These are phyloP conservation scores for Microcebus murinus DNA, from an alignment of 2,113 vertebrate genomes.

Conservation along the genomic window DNA sequence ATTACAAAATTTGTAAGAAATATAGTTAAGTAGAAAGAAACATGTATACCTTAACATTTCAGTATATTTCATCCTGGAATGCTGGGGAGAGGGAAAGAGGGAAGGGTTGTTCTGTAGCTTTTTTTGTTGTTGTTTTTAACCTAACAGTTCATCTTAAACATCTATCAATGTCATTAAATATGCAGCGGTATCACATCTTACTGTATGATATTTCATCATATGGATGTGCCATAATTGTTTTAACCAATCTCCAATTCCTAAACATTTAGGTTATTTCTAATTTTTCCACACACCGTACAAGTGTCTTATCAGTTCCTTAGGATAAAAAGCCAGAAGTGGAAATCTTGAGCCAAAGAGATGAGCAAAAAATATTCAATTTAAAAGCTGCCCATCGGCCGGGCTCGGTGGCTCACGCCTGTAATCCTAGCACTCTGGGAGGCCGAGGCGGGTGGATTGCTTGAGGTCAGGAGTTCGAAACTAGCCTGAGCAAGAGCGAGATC, in stretches of 20 bases:
- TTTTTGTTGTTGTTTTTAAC: background rate
- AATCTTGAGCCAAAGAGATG: background rate
- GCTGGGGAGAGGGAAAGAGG: background rate
- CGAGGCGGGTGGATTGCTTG: too few species aligned
- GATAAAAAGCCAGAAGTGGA: background rate
- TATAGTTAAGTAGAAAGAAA: background rate
- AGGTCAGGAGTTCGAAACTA: too few species aligned
- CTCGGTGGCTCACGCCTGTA: too few species aligned
- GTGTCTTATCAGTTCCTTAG: background rate
- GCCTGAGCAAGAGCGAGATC: too few species aligned
- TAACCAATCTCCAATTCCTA: background rate
- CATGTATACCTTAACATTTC: background rate
- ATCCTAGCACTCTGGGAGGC: too few species aligned
- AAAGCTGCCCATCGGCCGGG: background rate
- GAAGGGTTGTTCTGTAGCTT: background rate
- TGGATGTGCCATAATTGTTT: background rate
- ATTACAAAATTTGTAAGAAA: background rate
- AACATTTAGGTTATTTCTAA: background rate
- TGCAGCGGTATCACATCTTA: background rate
- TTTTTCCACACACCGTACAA: background rate
- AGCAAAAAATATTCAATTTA: background rate
- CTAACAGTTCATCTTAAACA: background rate
- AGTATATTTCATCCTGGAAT: background rate
- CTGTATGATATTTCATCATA: background rate
- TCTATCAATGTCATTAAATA: background rate